These are phyloP conservation scores for Serrognathus titanus DNA, from an alignment of 2,888 invertebrate genomes.

Conservation along the genomic window DNA sequence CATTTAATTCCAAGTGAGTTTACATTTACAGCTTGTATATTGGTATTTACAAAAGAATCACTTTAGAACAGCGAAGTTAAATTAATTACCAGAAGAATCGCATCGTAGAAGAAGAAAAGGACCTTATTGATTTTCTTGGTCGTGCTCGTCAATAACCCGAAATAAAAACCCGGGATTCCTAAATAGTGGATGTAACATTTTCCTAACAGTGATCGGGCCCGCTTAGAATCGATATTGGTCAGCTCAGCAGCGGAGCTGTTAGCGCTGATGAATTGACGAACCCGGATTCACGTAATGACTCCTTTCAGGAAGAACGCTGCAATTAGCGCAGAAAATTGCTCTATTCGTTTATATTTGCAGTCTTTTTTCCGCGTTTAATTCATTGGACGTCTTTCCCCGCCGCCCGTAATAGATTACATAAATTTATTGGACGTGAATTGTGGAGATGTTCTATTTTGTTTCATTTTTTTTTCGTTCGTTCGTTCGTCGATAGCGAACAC, in stretches of 20 bases:
- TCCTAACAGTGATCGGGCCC: not conserved
- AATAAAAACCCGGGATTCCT: not conserved
- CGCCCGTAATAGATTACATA: not conserved
- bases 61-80: not conserved
- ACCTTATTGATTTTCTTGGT: no score
- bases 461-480: not conserved
- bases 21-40: no score
- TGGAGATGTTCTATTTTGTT: not conserved
- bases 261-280: conserved; percentile 34
- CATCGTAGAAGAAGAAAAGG: not conserved
- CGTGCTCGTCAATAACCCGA: no score
- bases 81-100: not conserved
- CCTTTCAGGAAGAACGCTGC: conserved; percentile 36
- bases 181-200: not conserved
- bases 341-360: conserved; percentile 28
- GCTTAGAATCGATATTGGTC: conserved; percentile 32
- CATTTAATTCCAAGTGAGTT: no score
- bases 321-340: conserved; percentile 37
- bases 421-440: conserved; percentile 1
- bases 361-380: not conserved
- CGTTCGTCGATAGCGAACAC: no score
- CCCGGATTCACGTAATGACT: conserved; percentile 38
- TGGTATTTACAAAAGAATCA: no score
- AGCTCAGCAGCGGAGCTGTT: conserved; percentile 29
- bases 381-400: not conserved